Base-by-base conservation (phyloP, 2,888 invertebrate genomes). In the Papilio demoleus region DNA sequence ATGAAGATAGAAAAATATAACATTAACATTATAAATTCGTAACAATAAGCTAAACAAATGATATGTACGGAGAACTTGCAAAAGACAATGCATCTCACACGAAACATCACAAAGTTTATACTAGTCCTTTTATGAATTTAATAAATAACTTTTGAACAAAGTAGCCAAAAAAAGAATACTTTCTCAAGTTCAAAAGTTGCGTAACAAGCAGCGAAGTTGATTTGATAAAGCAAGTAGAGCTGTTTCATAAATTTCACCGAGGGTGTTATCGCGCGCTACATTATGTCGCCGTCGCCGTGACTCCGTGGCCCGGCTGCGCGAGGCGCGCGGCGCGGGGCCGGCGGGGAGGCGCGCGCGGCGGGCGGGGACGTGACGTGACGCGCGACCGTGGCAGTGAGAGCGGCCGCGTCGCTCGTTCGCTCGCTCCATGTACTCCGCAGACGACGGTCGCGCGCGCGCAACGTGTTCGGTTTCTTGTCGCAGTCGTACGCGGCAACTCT, bases 341-440 rank as follows among this genome's bases (percentile, higher is more conserved):
- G 70, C 71, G 77, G 78, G 74, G 70, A 73, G 73, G 61, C 73
- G 77, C 78, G 77, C 76, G 68, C 79, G 74, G 84, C 79, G 78
- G 83, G 74, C 53, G 83, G 78, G 72, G 77, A 67, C 76, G 88
- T 90, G 92, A 92, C 92, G 92, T 91, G 92, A 91, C 88, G 82
- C 77, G 81, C 91, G 92, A 91, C 92, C 93, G 91, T 92, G 93
- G 91, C 92, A 92, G 92, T 92, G 89, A 88, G 90, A 90, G 90
- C 89, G 87, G 85, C 85, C 88, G 88, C 88, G 87, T 81, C 86
- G 83, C 76, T 87, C 82, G 88, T 84, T 90, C 85, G 89, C 88
- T 80, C 76, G 80, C 78, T 86, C 85, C 84, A 86, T 81, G 87
- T 90, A 89, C 88, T 91, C 83, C 86, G 89, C 79, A 83, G 88